phyloP scores from a whole-genome alignment of 2,888 invertebrate genomes.

The Nymphalis urticae region DNA sequence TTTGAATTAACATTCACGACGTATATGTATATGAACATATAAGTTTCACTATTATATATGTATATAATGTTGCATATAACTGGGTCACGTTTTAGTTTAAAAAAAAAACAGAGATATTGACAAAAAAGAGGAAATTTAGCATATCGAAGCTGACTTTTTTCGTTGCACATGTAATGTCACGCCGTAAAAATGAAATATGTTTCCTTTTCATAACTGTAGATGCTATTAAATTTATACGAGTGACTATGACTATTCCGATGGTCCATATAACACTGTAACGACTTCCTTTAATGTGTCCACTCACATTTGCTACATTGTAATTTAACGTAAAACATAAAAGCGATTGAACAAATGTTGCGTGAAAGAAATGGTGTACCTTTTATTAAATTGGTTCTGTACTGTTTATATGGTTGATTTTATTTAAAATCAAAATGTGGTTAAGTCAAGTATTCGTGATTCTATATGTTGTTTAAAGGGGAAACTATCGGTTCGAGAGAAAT shows the following conservation, averaged over 20 bases:
- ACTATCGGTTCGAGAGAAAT: too few relatives aligned
- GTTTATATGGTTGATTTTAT: too few relatives aligned
- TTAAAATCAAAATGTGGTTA: too few relatives aligned
- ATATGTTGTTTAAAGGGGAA: too few relatives aligned
- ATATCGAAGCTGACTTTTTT: constrained; percentile 32
- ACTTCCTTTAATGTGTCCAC: constrained; percentile 59
- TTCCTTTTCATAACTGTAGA: constrained; percentile 59
- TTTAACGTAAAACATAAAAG: constrained; percentile 36
- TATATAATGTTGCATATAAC: constrained; percentile 12
- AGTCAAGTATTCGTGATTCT: too few relatives aligned
- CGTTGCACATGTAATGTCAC: constrained; percentile 51
- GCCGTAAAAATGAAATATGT: constrained; percentile 67
- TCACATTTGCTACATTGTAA: constrained; percentile 45
- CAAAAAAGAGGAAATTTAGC: constrained; percentile 25
- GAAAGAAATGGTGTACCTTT: not conserved
- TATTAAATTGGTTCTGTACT: not conserved
- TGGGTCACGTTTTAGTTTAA: constrained; percentile 25
- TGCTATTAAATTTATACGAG: constrained; percentile 66
- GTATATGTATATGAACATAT: not conserved
- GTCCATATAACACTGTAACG: constrained; percentile 63
- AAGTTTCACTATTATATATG: not conserved
- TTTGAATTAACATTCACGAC: too few relatives aligned
- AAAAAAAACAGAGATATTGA: constrained; percentile 18
- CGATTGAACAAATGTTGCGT: constrained; percentile 13
- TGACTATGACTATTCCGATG: constrained; percentile 54